These are phyloP conservation scores for Parazoanthus atlanticus DNA, from an alignment of 92 coral and sea anemone genomes.

Conservation along the genomic window DNA sequence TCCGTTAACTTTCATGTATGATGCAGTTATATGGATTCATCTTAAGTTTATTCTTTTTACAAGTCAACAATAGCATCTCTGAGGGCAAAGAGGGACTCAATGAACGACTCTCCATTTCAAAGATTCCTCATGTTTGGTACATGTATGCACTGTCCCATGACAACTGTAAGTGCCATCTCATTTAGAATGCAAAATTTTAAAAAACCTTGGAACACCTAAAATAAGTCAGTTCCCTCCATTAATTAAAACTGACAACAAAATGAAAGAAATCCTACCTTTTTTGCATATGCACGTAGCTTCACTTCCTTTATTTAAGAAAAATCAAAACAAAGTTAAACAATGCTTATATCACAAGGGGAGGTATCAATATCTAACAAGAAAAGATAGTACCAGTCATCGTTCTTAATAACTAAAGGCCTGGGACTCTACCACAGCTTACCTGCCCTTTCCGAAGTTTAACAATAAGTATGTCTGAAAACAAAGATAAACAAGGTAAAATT, in stretches of 20 bases:
- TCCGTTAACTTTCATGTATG: no score
- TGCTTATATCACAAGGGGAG: background rate
- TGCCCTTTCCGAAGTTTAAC: constrained; percentile 98
- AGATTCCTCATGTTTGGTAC: no score
- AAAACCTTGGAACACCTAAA: background rate
- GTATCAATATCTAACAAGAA: background rate
- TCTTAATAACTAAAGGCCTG: background rate
- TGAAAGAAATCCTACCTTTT: constrained; percentile 70
- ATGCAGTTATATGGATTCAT: no score
- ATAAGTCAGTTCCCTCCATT: no score
- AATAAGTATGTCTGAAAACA: constrained; percentile 81
- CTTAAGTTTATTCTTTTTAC: no score
- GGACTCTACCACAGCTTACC: constrained; percentile 43
- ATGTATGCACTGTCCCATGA: no score
- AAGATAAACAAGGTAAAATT: background rate
- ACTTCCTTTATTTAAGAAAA: constrained; percentile 67
- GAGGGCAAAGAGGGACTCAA: no score
- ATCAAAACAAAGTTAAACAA: background rate
- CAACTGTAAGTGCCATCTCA: no score
- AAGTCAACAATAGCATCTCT: no score
- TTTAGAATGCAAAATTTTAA: no score
- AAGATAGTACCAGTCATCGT: background rate
- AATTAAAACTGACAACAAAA: no score
- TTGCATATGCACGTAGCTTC: constrained; percentile 92
- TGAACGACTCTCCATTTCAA: no score